These are phyloP conservation scores for Phaetusa simplex DNA, from an alignment of 2,113 vertebrate genomes.

Conservation along the genomic window DNA sequence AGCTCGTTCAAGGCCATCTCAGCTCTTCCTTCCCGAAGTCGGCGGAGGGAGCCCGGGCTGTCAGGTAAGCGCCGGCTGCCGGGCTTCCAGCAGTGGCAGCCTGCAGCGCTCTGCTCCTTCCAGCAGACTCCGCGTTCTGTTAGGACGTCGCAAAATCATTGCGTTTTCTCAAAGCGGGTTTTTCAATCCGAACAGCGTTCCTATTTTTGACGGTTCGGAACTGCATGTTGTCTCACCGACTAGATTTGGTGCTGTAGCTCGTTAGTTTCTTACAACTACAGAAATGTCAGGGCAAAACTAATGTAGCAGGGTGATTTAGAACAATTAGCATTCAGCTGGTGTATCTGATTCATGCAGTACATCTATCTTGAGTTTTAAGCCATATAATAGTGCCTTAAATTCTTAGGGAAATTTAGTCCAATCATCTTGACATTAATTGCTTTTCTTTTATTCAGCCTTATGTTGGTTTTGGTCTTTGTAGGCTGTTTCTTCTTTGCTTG, in stretches of 20 bases:
- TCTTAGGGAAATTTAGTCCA: conserved; percentile 2
- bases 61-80: conserved; percentile 32
- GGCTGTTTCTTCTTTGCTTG: neutral
- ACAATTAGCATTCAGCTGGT: conserved; percentile 50
- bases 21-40: neutral
- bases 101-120: neutral
- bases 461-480: neutral
- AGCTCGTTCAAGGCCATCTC: neutral
- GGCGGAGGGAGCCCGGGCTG: neutral
- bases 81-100: conserved; percentile 18
- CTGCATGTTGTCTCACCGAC: neutral
- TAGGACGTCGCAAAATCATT: neutral
- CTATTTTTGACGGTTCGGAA: neutral
- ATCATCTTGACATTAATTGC: conserved; percentile 63
- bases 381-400: conserved; percentile 14
- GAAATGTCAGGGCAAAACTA: neutral
- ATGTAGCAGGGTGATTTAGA: neutral
- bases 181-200: neutral
- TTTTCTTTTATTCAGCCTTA: neutral
- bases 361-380: conserved; percentile 57
- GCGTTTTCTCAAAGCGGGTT: neutral
- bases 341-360: conserved; percentile 11
- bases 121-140: neutral
- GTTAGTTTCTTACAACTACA: neutral
- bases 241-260: neutral